Base-by-base conservation (phyloP, 2,113 vertebrate genomes). In the Aleadryas rufinucha region DNA sequence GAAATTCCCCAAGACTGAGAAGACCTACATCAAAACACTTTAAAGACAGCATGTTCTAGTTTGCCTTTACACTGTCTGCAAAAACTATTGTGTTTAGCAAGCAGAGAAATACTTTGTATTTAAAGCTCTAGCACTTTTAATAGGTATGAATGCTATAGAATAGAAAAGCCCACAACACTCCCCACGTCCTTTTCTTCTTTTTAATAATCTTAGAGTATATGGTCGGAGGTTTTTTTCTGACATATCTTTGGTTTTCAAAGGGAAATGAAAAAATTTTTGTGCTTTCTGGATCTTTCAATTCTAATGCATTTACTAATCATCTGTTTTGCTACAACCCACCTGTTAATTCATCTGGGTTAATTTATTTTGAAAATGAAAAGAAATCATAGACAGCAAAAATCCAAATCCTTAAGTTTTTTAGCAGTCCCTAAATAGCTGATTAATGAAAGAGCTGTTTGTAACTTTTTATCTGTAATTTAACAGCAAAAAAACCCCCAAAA, bases 281-380 rank as follows among this genome's bases (percentile, higher is more conserved):
- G 78, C 10, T 71, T 82, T 66, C 35, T 41, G 16, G 19, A 39
- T 75, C 23, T 87, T 78, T 75, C 10, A 30, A 9, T 83, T 68
- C 17, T 76, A 68, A 71, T 33, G 8, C 3, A 61, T 74, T 94
- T 77, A 41, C 22, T 64, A 59, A 60, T 71, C 27, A 24, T 18
- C 19, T 70, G 11, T 28, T 89, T 71, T 71, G 9, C 30, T 70
- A 28, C 6, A 59, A 20, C 31, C 52, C 31, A 87, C 28, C 54
- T 65, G 24, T 15, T 84, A 65, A 69, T 59, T 84, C 14, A n/a
- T 22, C 23, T 63, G 23, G 3, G 44, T 70, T 83, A 79, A 74
- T 84, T 64, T 33, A 66, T 50, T 89, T 95, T n/a, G 56, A 63
- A 9, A 78, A 49, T 53, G 24, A 89, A 96, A 65, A 17, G 17